phyloP scores from a whole-genome alignment of 2,113 vertebrate species.

The Gambusia holbrooki region DNA sequence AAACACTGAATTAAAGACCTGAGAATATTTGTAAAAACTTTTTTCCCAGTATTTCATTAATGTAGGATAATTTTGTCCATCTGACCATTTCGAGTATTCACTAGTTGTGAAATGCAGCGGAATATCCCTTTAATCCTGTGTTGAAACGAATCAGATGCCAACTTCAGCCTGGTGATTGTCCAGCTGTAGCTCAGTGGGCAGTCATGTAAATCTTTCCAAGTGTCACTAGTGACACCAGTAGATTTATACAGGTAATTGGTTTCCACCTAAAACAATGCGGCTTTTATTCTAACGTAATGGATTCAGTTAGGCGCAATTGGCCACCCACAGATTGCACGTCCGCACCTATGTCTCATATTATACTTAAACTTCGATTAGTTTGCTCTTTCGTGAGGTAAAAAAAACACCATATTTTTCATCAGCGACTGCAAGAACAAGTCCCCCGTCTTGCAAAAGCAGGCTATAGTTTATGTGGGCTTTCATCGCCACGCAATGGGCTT shows the following conservation, averaged over 20 bases:
- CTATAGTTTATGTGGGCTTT: conserved; percentile 60
- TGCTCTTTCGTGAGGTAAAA: not conserved
- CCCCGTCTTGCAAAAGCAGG: not conserved
- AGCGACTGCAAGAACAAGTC: not conserved
- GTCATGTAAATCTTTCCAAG: conserved; percentile 58
- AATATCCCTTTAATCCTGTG: not conserved
- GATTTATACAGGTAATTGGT: conserved; percentile 69
- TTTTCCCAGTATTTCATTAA: not conserved
- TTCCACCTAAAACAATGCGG: conserved; percentile 70
- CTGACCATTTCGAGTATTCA: not conserved
- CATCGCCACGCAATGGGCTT: conserved; percentile 61
- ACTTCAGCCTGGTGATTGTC: conserved; percentile 28
- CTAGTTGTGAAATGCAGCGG: not conserved
- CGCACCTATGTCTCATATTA: not conserved
- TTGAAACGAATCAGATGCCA: not conserved
- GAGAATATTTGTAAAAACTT: not conserved
- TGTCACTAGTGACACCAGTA: conserved; percentile 45
- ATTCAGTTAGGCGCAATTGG: conserved; percentile 76
- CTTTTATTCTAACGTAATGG: conserved; percentile 82
- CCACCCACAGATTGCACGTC: conserved; percentile 71
- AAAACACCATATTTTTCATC: not conserved
- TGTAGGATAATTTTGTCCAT: not conserved
- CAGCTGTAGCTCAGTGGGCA: conserved; percentile 30
- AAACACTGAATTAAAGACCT: no score
- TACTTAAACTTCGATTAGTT: not conserved